Evolutionary conservation across 2,113 vertebrate genomes (phyloP).

Genomic region (Stomatorhinus ivindoensis): DNA sequence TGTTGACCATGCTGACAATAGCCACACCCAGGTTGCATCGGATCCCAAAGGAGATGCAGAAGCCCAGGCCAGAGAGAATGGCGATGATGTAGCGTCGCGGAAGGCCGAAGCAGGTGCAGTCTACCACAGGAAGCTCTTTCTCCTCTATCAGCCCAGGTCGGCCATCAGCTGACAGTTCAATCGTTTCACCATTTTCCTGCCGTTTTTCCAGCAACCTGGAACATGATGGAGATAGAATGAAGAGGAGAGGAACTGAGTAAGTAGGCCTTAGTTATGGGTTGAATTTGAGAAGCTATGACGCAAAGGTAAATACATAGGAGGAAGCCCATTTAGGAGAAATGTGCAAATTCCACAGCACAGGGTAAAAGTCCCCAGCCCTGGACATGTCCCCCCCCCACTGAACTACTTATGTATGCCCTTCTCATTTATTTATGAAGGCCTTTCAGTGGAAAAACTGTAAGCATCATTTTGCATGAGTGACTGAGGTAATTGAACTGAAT

Average conservation of each 20-base stretch:
- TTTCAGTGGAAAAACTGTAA: neutral
- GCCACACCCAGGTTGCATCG: constrained; percentile 86
- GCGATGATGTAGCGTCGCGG: constrained; percentile 86
- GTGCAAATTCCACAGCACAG: neutral
- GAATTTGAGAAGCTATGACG: neutral
- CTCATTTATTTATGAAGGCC: neutral
- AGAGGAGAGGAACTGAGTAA: neutral
- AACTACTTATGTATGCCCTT: neutral
- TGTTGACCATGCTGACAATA: constrained; percentile 91
- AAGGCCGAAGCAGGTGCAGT: constrained; percentile 84
- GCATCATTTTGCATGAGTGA: neutral
- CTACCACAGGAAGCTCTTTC: constrained; percentile 71
- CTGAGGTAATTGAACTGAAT: neutral
- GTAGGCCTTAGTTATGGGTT: neutral
- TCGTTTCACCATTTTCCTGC: constrained; percentile 76
- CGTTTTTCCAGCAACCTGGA: constrained; percentile 73
- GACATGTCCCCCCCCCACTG: neutral
- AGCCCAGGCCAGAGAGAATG: constrained; percentile 82
- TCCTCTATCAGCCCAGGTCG: constrained; percentile 66
- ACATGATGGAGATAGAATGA: neutral
- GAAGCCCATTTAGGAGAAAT: neutral
- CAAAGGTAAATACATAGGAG: neutral
- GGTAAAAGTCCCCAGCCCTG: neutral
- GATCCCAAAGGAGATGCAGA: constrained; percentile 90
- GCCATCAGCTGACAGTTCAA: constrained; percentile 77